These are phyloP conservation scores for Streptopelia turtur DNA, from an alignment of 2,797 vertebrate genomes.

Conservation along the genomic window DNA sequence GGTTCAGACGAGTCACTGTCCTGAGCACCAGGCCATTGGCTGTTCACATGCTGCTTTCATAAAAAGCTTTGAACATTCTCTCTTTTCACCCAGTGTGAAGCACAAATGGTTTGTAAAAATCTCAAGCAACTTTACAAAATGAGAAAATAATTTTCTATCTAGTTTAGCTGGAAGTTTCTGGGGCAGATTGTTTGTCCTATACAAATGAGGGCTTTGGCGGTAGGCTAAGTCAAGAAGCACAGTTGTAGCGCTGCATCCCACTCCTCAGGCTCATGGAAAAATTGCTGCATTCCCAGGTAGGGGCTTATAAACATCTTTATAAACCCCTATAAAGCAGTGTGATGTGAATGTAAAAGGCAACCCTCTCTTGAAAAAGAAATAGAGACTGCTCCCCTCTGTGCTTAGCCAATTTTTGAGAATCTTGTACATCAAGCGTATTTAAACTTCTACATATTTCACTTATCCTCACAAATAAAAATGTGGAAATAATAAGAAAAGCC, in stretches of 20 bases:
- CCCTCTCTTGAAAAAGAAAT: neutral
- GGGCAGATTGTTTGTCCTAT: neutral
- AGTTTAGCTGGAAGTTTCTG: neutral
- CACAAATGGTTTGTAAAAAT: neutral
- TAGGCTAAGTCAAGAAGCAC: neutral
- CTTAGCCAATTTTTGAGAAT: neutral
- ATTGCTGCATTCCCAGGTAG: neutral
- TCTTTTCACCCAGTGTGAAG: neutral
- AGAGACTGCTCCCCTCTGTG: neutral
- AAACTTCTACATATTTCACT: slow-evolving; percentile 43
- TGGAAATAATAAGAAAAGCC: slow-evolving; percentile 60
- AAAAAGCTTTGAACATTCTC: neutral
- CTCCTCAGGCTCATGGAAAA: neutral
- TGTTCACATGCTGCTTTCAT: fast-evolving
- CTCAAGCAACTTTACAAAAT: neutral
- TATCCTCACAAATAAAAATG: slow-evolving; percentile 54
- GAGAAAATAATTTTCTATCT: neutral
- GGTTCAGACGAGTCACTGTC: neutral
- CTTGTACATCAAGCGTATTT: slow-evolving; percentile 14
- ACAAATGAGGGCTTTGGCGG: neutral
- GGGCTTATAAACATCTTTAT: neutral
- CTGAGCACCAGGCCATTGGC: neutral
- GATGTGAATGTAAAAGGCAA: neutral
- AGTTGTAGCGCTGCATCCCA: neutral
- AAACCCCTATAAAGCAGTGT: neutral